Conservation (phyloP, 2,113 vertebrate species). For the Equus quagga region DNA sequence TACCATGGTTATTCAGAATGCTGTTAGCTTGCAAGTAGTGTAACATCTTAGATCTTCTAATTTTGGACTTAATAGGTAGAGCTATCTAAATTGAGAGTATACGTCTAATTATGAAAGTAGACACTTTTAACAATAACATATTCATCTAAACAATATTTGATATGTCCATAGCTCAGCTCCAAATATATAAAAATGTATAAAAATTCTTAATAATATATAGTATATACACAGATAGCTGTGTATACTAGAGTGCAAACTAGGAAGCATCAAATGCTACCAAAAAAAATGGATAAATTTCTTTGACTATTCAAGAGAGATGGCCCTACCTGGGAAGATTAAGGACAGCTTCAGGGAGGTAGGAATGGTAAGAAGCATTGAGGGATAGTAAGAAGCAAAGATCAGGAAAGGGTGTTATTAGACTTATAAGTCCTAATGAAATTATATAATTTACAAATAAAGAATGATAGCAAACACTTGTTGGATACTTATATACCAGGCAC, state of each 20-base stretch:
- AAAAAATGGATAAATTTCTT: neutral
- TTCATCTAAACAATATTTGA: neutral
- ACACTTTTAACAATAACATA: neutral
- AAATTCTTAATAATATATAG: neutral
- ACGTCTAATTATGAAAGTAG: neutral
- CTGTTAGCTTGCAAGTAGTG: neutral
- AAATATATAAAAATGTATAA: neutral
- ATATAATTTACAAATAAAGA: neutral
- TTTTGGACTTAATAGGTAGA: neutral
- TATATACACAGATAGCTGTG: neutral
- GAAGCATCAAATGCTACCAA: neutral
- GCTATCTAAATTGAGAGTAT: neutral
- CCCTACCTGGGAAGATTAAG: neutral
- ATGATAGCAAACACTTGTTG: neutral
- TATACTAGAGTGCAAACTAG: neutral
- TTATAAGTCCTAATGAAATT: neutral
- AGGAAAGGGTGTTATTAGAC: neutral
- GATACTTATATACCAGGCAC: neutral
- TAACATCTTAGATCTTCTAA: neutral
- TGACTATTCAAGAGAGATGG: neutral
- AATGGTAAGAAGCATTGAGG: neutral
- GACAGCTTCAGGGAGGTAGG: neutral
- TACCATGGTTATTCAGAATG: neutral
- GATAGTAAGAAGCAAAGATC: neutral
- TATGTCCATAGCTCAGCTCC: neutral